A percentile compares a stretch with the other conserved stretches of the same genome.
phyloP scores from a whole-genome alignment of 2,888 invertebrate genomes.

The Anoplius nigerrimus region DNA sequence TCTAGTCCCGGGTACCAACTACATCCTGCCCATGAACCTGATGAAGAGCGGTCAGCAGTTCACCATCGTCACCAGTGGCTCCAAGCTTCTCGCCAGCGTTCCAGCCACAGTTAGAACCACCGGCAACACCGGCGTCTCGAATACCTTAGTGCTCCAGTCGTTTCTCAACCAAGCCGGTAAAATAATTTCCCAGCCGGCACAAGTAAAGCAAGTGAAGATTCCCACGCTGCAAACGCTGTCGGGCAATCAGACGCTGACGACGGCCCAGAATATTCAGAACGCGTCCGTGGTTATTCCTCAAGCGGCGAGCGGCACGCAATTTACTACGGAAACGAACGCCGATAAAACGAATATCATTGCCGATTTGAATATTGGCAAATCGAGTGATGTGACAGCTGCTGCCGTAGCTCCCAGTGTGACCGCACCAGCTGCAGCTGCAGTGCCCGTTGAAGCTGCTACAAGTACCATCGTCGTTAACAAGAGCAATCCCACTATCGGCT shows the following conservation, averaged over 20 bases:
- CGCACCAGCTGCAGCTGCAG: slow-evolving; percentile 45
- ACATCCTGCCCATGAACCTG: slow-evolving; percentile 83
- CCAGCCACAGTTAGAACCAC: slow-evolving; percentile 64
- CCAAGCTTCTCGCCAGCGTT: slow-evolving; percentile 76
- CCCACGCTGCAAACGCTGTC: slow-evolving; percentile 66
- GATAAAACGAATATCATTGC: slow-evolving; percentile 44
- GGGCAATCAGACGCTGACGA: slow-evolving; percentile 49
- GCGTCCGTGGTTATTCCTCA: slow-evolving; percentile 64
- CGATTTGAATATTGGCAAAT: slow-evolving; percentile 42
- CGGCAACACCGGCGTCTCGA: slow-evolving; percentile 76
- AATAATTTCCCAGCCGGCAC: slow-evolving; percentile 65
- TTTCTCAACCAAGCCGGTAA: slow-evolving; percentile 81
- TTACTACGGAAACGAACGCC: slow-evolving; percentile 38
- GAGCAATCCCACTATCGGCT: slow-evolving; percentile 59
- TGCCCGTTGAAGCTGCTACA: slow-evolving; percentile 42
- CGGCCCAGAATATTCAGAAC: slow-evolving; percentile 54
- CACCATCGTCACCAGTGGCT: slow-evolving; percentile 84
- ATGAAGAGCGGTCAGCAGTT: slow-evolving; percentile 85
- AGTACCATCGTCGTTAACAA: slow-evolving; percentile 66
- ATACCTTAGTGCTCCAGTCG: slow-evolving; percentile 81
- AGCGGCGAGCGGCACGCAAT: slow-evolving; percentile 51
- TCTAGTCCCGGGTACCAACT: slow-evolving; percentile 82
- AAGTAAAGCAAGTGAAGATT: slow-evolving; percentile 68
- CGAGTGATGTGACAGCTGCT: slow-evolving; percentile 28
- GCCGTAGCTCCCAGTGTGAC: slow-evolving; percentile 25